Evolutionary conservation across 2,888 invertebrate species (phyloP).

Genomic region (Eupithecia abbreviata): DNA sequence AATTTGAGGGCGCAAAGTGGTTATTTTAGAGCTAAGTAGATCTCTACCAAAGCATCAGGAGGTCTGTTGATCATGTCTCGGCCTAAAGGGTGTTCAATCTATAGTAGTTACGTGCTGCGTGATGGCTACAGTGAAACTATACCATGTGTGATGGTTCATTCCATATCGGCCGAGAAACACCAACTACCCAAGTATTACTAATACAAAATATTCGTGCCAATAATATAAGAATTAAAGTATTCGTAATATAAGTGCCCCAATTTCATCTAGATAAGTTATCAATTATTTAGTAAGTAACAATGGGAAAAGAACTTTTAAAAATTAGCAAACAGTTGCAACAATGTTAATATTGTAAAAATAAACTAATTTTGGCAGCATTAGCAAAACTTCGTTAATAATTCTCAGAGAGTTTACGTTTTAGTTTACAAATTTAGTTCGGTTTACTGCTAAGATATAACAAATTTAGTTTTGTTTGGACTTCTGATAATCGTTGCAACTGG

Average conservation of each 20-base stretch:
- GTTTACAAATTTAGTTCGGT: constrained; percentile 8
- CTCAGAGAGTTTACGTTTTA: not conserved
- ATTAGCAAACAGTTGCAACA: not conserved
- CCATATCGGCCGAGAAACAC: constrained; percentile 19
- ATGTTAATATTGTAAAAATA: constrained; percentile 3
- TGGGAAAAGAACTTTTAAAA: not conserved
- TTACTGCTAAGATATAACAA: not conserved
- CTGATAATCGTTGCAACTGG: constrained; percentile 5
- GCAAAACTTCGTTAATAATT: not conserved
- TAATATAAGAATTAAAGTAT: too few species aligned
- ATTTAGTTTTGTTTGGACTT: constrained; percentile 6
- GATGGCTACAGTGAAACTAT: not conserved
- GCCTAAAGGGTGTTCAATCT: constrained; percentile 11
- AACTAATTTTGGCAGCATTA: constrained; percentile 6
- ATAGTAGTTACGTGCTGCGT: not conserved
- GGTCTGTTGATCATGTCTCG: constrained; percentile 12
- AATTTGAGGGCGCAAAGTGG: constrained; percentile 40
- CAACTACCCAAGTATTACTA: constrained; percentile 8
- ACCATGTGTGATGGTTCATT: not conserved
- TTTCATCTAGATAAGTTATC: not conserved
- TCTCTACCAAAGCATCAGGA: constrained; percentile 3
- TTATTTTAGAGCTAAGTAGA: constrained; percentile 36
- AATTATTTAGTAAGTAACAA: not conserved
- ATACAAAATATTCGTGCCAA: not conserved
- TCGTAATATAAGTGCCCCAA: constrained; percentile 18